A percentile compares a stretch with the other conserved stretches of the same genome.
phyloP scores from a whole-genome alignment of 2,113 vertebrate species.

The Paramisgurnus dabryanus region DNA sequence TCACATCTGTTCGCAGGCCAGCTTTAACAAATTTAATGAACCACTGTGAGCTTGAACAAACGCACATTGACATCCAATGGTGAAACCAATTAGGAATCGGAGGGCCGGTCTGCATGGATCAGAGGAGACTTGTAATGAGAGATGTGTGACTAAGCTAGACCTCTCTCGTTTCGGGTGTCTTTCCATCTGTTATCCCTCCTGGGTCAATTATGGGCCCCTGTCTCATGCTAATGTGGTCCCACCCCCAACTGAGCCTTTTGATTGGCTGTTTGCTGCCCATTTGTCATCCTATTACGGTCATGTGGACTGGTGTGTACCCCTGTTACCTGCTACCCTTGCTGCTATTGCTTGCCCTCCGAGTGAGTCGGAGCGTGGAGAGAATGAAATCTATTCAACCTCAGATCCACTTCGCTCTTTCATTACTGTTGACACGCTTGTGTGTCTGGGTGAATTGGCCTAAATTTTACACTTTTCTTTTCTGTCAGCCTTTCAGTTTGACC shows the following conservation, averaged over 20 bases:
- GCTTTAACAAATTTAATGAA: constrained; percentile 29
- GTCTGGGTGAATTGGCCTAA: constrained; percentile 29
- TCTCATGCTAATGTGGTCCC: constrained; percentile 53
- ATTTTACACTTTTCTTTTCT: background rate
- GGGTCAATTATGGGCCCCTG: constrained; percentile 42
- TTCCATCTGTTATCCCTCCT: constrained; percentile 59
- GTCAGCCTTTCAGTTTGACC: background rate
- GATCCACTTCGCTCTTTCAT: constrained; percentile 31
- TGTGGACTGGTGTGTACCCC: constrained; percentile 8
- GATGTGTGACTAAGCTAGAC: constrained; percentile 28
- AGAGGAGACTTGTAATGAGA: constrained; percentile 36
- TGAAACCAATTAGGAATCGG: constrained; percentile 35
- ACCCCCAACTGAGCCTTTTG: constrained; percentile 25
- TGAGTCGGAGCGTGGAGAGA: constrained; percentile 20
- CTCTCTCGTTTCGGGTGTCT: constrained; percentile 27
- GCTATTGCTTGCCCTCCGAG: constrained; percentile 4
- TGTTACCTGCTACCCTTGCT: background rate
- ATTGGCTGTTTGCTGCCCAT: constrained; percentile 40
- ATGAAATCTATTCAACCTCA: constrained; percentile 44
- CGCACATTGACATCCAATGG: constrained; percentile 11
- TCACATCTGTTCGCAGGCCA: constrained; percentile 33
- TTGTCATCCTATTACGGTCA: constrained; percentile 42
- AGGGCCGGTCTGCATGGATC: constrained; percentile 22
- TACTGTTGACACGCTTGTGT: constrained; percentile 26
- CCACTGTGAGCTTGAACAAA: constrained; percentile 22